Conservation (phyloP, 2,888 invertebrate genomes). For the Athalia rosae region DNA sequence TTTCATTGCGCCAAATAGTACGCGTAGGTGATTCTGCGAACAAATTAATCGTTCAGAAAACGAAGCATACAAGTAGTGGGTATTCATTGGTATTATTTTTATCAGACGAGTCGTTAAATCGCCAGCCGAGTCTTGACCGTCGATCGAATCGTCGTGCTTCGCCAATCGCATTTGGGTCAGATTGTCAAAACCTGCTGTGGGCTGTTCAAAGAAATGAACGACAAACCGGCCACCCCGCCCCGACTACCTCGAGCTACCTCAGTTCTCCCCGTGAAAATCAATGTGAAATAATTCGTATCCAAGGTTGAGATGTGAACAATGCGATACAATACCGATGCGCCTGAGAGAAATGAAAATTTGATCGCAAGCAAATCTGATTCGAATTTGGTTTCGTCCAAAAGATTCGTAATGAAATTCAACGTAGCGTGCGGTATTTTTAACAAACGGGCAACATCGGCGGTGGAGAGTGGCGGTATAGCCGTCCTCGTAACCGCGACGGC, state of each 20-base stretch:
- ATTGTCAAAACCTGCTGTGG: slow-evolving; percentile 50
- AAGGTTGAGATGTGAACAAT: no score
- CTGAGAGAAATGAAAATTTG: no score
- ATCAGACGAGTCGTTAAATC: slow-evolving; percentile 53
- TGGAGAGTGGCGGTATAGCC: slow-evolving; percentile 30
- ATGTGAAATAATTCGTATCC: no score
- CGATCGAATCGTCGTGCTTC: slow-evolving; percentile 29
- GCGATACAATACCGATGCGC: no score
- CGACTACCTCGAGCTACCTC: neutral
- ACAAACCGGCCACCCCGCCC: slow-evolving; percentile 5
- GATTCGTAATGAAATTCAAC: neutral
- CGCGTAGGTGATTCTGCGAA: no score
- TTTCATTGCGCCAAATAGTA: no score
- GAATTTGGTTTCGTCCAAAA: no score
- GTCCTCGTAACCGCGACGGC: slow-evolving; percentile 35
- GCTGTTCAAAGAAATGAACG: neutral
- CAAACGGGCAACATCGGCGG: neutral
- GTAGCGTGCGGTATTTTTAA: neutral
- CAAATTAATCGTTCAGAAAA: neutral
- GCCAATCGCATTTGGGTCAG: slow-evolving; percentile 57
- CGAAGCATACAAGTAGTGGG: neutral
- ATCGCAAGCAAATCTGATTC: no score
- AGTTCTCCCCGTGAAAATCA: no score
- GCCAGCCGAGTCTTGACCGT: slow-evolving; percentile 45
- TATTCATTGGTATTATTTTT: no score